Evolutionary conservation across 23 tunicate species (phyloP).

Genomic region (Aplidium turbinatum): DNA sequence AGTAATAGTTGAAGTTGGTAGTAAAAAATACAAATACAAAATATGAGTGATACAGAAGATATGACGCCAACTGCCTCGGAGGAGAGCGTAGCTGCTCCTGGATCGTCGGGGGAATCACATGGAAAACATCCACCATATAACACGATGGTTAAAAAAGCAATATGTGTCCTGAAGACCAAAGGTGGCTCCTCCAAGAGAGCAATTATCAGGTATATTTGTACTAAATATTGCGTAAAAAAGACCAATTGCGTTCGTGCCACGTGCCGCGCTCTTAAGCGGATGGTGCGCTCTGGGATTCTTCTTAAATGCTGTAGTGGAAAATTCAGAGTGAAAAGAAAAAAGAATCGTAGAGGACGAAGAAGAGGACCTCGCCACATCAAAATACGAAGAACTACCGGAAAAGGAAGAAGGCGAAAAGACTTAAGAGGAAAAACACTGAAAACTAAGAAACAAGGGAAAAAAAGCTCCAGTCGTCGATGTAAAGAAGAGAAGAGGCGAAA

Average conservation of each 20-base stretch:
- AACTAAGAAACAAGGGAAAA: constrained; percentile 28
- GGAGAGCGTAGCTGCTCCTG: constrained; percentile 74
- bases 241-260: constrained; percentile 60
- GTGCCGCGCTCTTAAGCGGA: constrained; percentile 63
- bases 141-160: constrained; percentile 74
- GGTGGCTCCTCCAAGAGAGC: constrained; percentile 66
- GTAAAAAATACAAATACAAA: too few relatives aligned
- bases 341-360: constrained; percentile 44
- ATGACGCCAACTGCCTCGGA: constrained; percentile 86
- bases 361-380: not conserved
- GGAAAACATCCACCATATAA: constrained; percentile 68
- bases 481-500: not conserved
- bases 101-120: constrained; percentile 60
- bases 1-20: too few relatives aligned
- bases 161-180: constrained; percentile 51
- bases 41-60: constrained; percentile 37
- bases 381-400: constrained; percentile 25
- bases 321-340: constrained; percentile 65
- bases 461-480: constrained; percentile 28
- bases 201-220: constrained; percentile 55
- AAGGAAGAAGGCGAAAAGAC: constrained; percentile 36
- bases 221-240: constrained; percentile 65
- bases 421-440: constrained; percentile 20
- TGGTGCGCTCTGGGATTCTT: constrained; percentile 51
- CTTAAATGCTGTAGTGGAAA: constrained; percentile 47